Evolutionary conservation across 2,797 vertebrate species (phyloP), one percentile per base, ranked within the genome.

Genomic region (Crocodylus rhombifer): DNA sequence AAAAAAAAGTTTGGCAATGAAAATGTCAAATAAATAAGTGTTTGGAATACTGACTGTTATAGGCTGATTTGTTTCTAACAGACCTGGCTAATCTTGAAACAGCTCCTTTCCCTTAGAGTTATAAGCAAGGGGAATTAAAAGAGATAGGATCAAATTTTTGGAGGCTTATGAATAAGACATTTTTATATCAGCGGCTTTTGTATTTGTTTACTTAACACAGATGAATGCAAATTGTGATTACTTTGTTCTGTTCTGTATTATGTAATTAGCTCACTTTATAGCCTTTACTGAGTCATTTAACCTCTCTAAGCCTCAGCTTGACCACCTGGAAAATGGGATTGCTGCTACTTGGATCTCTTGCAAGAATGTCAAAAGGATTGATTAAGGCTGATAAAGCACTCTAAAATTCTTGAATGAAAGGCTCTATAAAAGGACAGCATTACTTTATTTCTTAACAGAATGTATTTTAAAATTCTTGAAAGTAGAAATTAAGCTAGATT

Each of bases 101-200:
- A 33, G 69, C 33, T 36, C 14, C 69, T 23, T 73, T 23, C 69
- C 36, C 42, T 73, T 51, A 5, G 36, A 23, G 69, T 76, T 84
- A 90, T 91, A 91, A 74, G 78, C 82, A 91, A 86, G 92, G 74
- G 89, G 89, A 96, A 94, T 74, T 96, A 93, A 90, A 64, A 62
- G 23, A 62, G 60, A 71, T 15, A 87, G 78, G 78, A 94, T 96
- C 94, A 93, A 88, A 92, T 94, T 95, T 95, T 95, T 96, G 95
- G 36, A 51, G 23, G 9, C 36, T 95, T 96, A 96, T 93, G 95
- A 96, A 94, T 74, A 62, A 51, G 82, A 28, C 84, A 86, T 94
- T 96, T 95, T 90, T 80, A 79, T 92, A 76, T 89, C 87, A 86
- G 76, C 95, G 94, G 86, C 91, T 96, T 96, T 87, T 3, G 61